Evolutionary conservation across 2,797 vertebrate species (phyloP).

Genomic region (Staurois parvus): DNA sequence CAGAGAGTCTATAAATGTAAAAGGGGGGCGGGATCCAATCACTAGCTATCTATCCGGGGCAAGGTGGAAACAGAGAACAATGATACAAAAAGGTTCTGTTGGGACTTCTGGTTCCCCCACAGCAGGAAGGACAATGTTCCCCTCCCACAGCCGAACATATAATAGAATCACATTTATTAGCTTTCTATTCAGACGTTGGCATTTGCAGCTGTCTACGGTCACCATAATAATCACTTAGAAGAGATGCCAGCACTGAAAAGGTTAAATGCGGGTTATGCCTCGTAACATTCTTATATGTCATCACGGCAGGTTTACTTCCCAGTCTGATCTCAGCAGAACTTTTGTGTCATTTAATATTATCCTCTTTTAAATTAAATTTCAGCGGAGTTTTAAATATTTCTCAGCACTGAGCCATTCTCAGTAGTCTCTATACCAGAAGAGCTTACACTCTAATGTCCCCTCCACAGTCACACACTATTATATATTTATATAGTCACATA

Average conservation of each 20-base stretch:
- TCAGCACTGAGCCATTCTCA: not conserved
- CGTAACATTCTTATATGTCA: constrained; percentile 43
- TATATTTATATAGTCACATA: too few relatives aligned
- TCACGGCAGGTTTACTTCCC: constrained; percentile 24
- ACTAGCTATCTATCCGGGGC: too few relatives aligned
- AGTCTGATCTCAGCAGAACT: not conserved
- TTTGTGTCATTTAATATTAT: not conserved
- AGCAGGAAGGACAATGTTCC: too few relatives aligned
- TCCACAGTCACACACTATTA: not conserved
- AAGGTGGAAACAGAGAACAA: too few relatives aligned
- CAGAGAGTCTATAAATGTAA: too few relatives aligned
- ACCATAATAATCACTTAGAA: constrained; percentile 4
- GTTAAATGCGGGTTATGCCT: constrained; percentile 24
- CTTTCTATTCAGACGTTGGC: constrained; percentile 16
- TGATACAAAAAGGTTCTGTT: too few relatives aligned
- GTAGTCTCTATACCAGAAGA: not conserved
- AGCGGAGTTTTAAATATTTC: not conserved
- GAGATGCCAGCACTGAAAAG: constrained; percentile 31
- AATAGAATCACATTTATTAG: constrained; percentile 13
- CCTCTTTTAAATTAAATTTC: not conserved
- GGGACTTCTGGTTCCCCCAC: too few relatives aligned
- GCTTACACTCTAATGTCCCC: too few relatives aligned
- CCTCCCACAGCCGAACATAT: not conserved
- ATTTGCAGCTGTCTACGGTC: constrained; percentile 43
- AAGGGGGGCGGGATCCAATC: too few relatives aligned